Evolutionary conservation across 30 jellyfish, hydroid and myxozoan species (phyloP).

Genomic region (Pseudorhiza aurosa): DNA sequence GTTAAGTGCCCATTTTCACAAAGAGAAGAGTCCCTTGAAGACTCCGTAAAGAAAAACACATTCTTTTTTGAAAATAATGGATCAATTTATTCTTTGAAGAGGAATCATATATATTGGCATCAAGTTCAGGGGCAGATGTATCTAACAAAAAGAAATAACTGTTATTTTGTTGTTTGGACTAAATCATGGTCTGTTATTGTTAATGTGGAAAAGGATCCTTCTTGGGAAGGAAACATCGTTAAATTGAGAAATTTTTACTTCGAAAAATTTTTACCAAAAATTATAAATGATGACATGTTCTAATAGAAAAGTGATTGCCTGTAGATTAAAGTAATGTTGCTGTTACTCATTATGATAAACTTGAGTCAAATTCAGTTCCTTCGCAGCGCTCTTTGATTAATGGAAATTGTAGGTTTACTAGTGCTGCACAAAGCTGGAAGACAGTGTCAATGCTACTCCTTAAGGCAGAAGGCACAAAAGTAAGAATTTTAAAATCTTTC

Average conservation of each 20-base stretch:
- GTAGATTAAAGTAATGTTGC: background rate
- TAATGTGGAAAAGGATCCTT: background rate
- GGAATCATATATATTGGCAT: conserved; percentile 16
- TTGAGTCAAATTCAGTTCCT: background rate
- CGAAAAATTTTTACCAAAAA: background rate
- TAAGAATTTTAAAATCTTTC: conserved; percentile 4
- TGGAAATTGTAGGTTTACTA: conserved; percentile 18
- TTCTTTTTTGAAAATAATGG: conserved; percentile 9
- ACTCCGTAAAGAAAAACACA: conserved; percentile 1
- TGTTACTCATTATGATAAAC: background rate
- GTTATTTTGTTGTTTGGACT: conserved; percentile 29
- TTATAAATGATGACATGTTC: conserved; percentile 2
- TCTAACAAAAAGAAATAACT: conserved; percentile 6
- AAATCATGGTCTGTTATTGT: background rate
- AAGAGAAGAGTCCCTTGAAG: conserved; percentile 25
- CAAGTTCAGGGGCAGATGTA: conserved; percentile 24
- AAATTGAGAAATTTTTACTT: background rate
- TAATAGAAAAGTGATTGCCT: background rate
- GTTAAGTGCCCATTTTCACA: conserved; percentile 44
- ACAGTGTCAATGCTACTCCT: background rate
- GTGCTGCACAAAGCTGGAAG: conserved; percentile 31
- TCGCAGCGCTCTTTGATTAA: conserved; percentile 23
- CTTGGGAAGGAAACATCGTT: conserved; percentile 1
- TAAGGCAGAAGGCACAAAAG: conserved; percentile 12
- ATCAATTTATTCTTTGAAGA: background rate